These are phyloP conservation scores for Aphidius colemani DNA, from an alignment of 2,888 invertebrate genomes.

Conservation along the genomic window DNA sequence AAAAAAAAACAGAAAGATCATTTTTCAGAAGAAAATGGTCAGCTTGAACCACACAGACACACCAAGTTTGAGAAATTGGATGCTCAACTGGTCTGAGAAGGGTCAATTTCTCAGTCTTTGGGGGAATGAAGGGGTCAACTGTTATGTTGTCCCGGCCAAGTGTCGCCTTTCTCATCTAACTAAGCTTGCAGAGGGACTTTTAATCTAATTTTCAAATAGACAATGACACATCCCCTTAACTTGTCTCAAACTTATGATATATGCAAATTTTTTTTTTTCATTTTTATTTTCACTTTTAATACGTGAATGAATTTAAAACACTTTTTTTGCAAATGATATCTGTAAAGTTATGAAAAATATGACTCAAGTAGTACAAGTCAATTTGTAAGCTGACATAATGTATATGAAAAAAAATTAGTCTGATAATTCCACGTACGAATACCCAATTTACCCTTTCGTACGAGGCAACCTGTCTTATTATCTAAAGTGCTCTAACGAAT, in stretches of 20 bases:
- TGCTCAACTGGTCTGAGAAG: slow-evolving; percentile 9
- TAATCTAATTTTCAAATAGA: slow-evolving; percentile 15
- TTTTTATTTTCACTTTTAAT: too few species aligned
- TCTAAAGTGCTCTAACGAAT: slow-evolving; percentile 58
- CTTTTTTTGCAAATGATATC: too few species aligned
- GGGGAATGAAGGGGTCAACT: slow-evolving; percentile 3
- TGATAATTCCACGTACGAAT: slow-evolving; percentile 60
- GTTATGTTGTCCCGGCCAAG: slow-evolving; percentile 21
- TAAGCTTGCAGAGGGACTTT: slow-evolving; percentile 10
- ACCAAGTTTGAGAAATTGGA: slow-evolving; percentile 16
- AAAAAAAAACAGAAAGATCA: slow-evolving; percentile 1
- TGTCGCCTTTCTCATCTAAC: slow-evolving; percentile 22
- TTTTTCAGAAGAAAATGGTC: slow-evolving; percentile 15
- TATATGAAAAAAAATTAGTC: slow-evolving; percentile 69
- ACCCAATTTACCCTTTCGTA: slow-evolving; percentile 59
- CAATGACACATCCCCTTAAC: slow-evolving; percentile 8
- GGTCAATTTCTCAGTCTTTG: slow-evolving; percentile 12
- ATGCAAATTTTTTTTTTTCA: too few species aligned
- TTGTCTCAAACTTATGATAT: too few species aligned
- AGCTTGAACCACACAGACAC: slow-evolving; percentile 1
- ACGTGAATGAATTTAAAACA: too few species aligned
- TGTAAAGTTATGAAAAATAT: too few species aligned
- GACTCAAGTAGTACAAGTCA: too few species aligned
- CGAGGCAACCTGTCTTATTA: slow-evolving; percentile 56
- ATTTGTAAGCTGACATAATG: background rate